Conservation (phyloP, 2,113 vertebrate genomes). For the Morone saxatilis region DNA sequence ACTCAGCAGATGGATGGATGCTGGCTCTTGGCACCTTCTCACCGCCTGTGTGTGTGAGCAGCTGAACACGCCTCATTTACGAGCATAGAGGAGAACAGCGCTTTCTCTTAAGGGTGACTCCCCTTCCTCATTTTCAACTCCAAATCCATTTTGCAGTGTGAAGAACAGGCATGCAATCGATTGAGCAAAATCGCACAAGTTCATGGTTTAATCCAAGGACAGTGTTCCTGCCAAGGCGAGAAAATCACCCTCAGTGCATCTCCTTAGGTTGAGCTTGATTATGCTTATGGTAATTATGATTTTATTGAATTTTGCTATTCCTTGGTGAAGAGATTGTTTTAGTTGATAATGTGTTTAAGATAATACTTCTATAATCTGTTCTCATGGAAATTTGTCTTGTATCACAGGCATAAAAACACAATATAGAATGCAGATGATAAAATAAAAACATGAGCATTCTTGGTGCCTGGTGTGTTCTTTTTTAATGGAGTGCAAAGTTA, state of each 20-base stretch:
- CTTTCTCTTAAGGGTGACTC: constrained; percentile 22
- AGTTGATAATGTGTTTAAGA: neutral
- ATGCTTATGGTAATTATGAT: neutral
- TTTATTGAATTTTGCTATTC: neutral
- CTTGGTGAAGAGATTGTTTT: neutral
- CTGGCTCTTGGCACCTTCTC: constrained; percentile 67
- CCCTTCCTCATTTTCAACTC: constrained; percentile 16
- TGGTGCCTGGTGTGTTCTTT: neutral
- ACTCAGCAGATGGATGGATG: constrained; percentile 73
- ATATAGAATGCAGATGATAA: neutral
- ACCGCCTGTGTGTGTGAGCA: constrained; percentile 33
- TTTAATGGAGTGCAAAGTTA: neutral
- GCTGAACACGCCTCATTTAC: constrained; percentile 53
- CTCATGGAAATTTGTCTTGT: neutral
- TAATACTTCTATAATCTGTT: neutral
- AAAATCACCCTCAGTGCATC: neutral
- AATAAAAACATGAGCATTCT: neutral
- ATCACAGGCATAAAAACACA: neutral
- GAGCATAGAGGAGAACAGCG: constrained; percentile 10
- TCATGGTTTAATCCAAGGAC: constrained; percentile 33
- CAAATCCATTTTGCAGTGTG: constrained; percentile 1
- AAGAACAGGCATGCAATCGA: neutral
- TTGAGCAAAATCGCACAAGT: neutral
- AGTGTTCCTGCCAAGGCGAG: neutral
- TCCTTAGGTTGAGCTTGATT: neutral